Conservation (phyloP, 2,113 vertebrate genomes). For the Romanogobio albipinnatus region DNA sequence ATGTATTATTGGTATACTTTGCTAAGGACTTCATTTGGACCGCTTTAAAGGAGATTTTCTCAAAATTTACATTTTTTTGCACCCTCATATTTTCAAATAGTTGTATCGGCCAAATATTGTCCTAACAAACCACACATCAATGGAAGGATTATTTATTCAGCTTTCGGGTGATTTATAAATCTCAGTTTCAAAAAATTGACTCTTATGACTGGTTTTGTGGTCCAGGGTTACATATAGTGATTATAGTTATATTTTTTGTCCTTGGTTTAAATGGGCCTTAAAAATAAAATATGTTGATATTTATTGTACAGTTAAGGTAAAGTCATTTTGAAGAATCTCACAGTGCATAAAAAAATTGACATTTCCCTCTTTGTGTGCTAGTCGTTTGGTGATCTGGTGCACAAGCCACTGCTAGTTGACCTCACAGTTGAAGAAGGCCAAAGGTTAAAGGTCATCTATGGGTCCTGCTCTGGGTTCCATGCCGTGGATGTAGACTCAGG, state of each 20-base stretch:
- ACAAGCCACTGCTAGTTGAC: conserved; percentile 96
- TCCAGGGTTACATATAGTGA: background rate
- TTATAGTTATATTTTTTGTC: background rate
- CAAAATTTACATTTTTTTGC: too few species aligned
- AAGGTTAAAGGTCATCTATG: conserved; percentile 98
- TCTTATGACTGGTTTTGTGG: too few species aligned
- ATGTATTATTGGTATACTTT: too few species aligned
- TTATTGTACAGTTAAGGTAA: background rate
- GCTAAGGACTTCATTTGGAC: too few species aligned
- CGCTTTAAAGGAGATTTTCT: too few species aligned
- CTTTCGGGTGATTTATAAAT: too few species aligned
- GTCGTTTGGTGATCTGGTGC: conserved; percentile 95
- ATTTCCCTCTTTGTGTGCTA: conserved; percentile 62
- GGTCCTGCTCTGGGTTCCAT: conserved; percentile 93
- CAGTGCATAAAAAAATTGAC: background rate
- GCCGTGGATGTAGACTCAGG: conserved; percentile 98
- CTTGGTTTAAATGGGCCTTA: too few species aligned
- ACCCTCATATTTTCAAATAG: too few species aligned
- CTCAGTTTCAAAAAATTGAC: too few species aligned
- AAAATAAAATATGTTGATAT: background rate
- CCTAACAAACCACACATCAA: too few species aligned
- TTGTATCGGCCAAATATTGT: too few species aligned
- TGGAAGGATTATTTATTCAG: too few species aligned
- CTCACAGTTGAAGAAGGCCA: conserved; percentile 97
- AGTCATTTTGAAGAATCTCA: background rate